These are phyloP conservation scores for Drosophila pachea DNA, from an alignment of 1,140 invertebrate genomes.

Conservation along the genomic window DNA sequence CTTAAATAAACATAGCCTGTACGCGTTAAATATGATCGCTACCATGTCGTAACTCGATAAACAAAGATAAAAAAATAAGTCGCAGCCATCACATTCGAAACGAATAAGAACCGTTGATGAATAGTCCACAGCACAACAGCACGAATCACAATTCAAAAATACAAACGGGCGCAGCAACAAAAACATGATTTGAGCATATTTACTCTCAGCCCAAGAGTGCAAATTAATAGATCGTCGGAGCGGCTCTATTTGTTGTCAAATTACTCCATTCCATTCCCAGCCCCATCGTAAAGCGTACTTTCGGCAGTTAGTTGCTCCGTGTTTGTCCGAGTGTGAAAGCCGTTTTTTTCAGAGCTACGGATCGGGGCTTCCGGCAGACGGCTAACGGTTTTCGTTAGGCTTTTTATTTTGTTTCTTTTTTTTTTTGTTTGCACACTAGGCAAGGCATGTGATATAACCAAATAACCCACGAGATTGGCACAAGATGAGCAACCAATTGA, in stretches of 20 bases:
- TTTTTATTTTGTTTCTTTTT: no score
- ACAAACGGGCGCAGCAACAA: constrained; percentile 3
- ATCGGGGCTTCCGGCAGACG: not conserved
- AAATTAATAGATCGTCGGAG: constrained; percentile 47
- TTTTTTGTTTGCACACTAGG: not conserved
- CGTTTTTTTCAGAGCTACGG: constrained; percentile 6
- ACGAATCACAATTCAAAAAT: constrained; percentile 22
- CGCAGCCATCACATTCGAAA: constrained; percentile 6
- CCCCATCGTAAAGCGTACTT: constrained; percentile 8
- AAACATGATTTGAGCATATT: not conserved
- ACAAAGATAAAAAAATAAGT: constrained; percentile 55
- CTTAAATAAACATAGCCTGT: constrained; percentile 49
- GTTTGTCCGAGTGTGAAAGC: constrained; percentile 9
- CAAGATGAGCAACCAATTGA: constrained; percentile 33
- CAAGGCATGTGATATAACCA: constrained; percentile 34
- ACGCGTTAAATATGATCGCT: constrained; percentile 20
- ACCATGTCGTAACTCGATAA: constrained; percentile 53
- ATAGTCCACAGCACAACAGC: not conserved
- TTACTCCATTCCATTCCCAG: constrained; percentile 9
- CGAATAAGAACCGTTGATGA: constrained; percentile 9
- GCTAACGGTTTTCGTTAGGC: constrained; percentile 1
- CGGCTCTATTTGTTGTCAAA: constrained; percentile 19
- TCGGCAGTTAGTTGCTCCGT: constrained; percentile 16
- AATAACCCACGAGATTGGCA: not conserved
- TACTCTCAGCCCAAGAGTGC: constrained; percentile 39